Evolutionary conservation across 2,113 vertebrate genomes (phyloP), one percentile per base, ranked within the genome.

Genomic region (Archocentrus centrarchus): DNA sequence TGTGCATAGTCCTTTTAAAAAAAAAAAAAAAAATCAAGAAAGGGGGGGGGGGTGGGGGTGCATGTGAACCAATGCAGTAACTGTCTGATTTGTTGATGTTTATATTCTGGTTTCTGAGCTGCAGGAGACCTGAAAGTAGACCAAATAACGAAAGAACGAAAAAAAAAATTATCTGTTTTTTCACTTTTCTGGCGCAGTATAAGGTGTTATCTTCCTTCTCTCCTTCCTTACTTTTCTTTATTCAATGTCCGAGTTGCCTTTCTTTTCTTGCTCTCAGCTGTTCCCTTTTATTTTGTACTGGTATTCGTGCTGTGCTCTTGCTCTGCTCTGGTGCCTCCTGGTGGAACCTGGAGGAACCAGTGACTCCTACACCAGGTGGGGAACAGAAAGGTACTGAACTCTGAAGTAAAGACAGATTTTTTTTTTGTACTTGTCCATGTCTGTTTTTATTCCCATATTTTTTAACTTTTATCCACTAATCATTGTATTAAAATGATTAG

Each of bases 31-130:
- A 79, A 66, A 79, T 13, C 27, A 13, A 73, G 27, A 14, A 20
- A 61, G 63, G 77, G 6, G 76, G 84, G 92, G 92, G 92, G 70
- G 77, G 6, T 70, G 84, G 92, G 92, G 92, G 86, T 95, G 95
- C 95, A 96, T 96, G 95, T 93, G 86, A 95, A 94, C 86, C 94
- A 94, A 95, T 95, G 94, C 95, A 96, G 95, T 96, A 94, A 94
- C 77, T 92, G 90, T 92, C 86, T 91, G 87, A 89, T 91, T 81
- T 89, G 93, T 90, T 93, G 75, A 81, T 93, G 86, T 93, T 95
- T 90, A 86, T 93, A 89, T 90, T 91, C 91, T 91, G 90, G 90
- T 89, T 89, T 93, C 92, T 90, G 78, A 82, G 30, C 89, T 89
- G 83, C 89, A 83, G 75, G 87, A 88, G 88, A 91, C 94, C 90